Base-by-base conservation (phyloP, 2,888 invertebrate species). In the Frankliniella fusca region DNA sequence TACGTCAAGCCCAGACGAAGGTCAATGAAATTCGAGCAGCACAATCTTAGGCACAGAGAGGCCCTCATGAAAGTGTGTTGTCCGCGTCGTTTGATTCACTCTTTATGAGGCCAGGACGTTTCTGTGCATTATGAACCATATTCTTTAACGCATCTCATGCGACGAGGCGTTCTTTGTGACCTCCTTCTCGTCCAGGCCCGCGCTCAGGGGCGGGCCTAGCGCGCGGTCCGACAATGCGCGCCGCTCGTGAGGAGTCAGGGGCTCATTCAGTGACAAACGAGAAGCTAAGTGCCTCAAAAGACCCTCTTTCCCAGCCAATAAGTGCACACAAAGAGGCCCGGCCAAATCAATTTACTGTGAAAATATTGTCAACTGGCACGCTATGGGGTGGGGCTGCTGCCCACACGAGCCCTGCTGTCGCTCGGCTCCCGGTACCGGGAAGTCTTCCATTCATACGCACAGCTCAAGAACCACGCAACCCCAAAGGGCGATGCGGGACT, bases 221-320 rank as follows among this genome's bases (percentile, higher is more conserved):
- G 38, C 38, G 38, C 38, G 38, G 38, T 38, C 38, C 38, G 12
- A 76, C 70, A 76, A 76, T 76, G 27, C 70, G 61, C 23, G 70
- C 70, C 12, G 70, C 70, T 61, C 61, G 61, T 61, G 20, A 76
- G 70, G 70, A 76, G 70, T 76, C 70, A 76, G 70, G 70, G 70
- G 70, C 70, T 76, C 70, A 76, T 76, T 76, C 70, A 76, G 70
- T 76, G 70, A 76, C 70, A 76, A 76, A 76, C 70, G 70, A 76
- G 70, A 76, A 76, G 70, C 70, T 76, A 76, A 76, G 70, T 76
- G 70, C 70, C 27, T 76, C 70, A 76, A 76, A 76, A 76, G 70
- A 76, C 70, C 70, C 70, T 76, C 70, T 76, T 76, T 76, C 70
- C 70, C 70, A 76, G 70, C 70, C 70, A 76, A 76, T 76, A 76